Base-by-base conservation (phyloP, 2,888 invertebrate genomes). In the Lasioglossum vierecki region DNA sequence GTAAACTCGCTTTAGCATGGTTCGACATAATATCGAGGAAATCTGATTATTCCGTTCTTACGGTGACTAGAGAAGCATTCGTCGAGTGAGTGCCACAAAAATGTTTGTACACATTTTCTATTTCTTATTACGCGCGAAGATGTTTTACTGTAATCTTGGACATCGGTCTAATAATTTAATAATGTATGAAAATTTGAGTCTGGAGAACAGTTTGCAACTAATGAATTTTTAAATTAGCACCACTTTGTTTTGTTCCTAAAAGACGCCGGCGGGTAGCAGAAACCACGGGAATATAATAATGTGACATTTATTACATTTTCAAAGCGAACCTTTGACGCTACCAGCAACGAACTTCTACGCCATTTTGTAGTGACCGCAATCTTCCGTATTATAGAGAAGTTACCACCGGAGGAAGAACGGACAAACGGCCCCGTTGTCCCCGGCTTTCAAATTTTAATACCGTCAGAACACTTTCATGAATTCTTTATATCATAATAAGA, bases 1-100 rank as follows among this genome's bases (percentile, higher is more conserved):
- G 88, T 88, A 88, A 90, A 91, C 90, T 91, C 88, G 90, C 91
- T 91, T 93, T 92, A 87, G 90, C 84, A 71, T 85, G 77, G 78
- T 84, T 90, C 91, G 79, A 76, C 72, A 84, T 76, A 81, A 90
- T 91, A 87, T 88, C 72, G 84, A 83, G 82, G 88, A 89, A 89
- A 90, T 90, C 86, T 76, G 70, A 87, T 91, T 92, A 91, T 88
- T 89, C 85, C 79, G 84, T 90, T 89, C 87, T 82, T 41, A n/a
- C n/a, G 4, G 70, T 41, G 22, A 35, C 0, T n/a, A 22, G 2
- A 22, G 22, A 11, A 6, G 39, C 18, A 46, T 44, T 57, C 76
- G 13, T 53, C 22, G 44, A 71, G 57, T 22, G 49, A 84, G 26
- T 66, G 60, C 0, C 1, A n/a, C 35, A 71, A 41, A 22, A 74